Evolutionary conservation across 2,113 vertebrate genomes (phyloP).

Genomic region (Carassius gibelio): DNA sequence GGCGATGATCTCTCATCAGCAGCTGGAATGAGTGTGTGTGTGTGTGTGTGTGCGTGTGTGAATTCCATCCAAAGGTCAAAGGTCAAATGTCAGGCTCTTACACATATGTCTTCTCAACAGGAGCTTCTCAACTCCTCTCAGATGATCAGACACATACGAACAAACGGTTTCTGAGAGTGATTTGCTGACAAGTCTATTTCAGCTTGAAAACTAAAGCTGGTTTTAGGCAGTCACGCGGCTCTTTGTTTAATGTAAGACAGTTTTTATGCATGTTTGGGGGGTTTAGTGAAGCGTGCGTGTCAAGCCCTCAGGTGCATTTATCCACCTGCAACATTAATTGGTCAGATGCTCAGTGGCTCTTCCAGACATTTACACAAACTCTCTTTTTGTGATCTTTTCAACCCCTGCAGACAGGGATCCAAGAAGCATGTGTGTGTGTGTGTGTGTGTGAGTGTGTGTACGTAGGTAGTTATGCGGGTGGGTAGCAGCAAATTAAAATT

Average conservation of each 20-base stretch:
- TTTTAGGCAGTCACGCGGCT: not conserved
- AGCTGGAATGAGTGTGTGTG: constrained; percentile 49
- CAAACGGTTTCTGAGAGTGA: constrained; percentile 51
- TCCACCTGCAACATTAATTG: constrained; percentile 76
- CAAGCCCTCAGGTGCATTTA: constrained; percentile 59
- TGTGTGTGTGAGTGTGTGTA: constrained; percentile 20
- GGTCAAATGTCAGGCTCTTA: constrained; percentile 67
- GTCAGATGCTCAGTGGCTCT: constrained; percentile 35
- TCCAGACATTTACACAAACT: constrained; percentile 9
- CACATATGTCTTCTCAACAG: constrained; percentile 56
- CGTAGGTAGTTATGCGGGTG: constrained; percentile 64
- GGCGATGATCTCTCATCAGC: constrained; percentile 65
- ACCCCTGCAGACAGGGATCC: constrained; percentile 54
- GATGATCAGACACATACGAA: constrained; percentile 43
- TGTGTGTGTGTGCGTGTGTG: not conserved
- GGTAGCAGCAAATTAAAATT: constrained; percentile 90
- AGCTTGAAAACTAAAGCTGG: not conserved
- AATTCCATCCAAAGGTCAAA: constrained; percentile 54
- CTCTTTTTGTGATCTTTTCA: constrained; percentile 84
- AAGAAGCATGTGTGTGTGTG: constrained; percentile 20
- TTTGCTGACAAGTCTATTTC: constrained; percentile 47
- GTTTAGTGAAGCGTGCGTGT: not conserved
- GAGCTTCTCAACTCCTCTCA: constrained; percentile 62
- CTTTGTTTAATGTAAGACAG: not conserved
- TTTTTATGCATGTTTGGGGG: not conserved